Evolutionary conservation across 1,140 invertebrate genomes (phyloP).

Genomic region (Diachasmimorpha longicaudata): DNA sequence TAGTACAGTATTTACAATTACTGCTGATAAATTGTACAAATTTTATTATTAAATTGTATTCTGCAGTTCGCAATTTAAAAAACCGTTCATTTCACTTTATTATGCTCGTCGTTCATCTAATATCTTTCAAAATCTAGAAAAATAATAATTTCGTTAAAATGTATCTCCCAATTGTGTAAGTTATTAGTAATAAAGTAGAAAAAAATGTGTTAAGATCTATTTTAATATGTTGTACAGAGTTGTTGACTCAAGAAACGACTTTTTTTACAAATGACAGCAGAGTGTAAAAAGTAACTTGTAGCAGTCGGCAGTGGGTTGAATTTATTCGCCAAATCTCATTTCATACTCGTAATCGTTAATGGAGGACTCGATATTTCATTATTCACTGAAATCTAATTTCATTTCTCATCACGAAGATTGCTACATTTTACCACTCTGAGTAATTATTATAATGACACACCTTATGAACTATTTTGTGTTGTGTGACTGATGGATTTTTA

Average conservation of each 20-base stretch:
- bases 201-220: constrained; percentile 16
- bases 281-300: neutral
- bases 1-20: constrained; percentile 54
- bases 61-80: neutral
- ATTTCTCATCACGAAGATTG: neutral
- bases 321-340: neutral
- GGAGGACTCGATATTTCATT: neutral
- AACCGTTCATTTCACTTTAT: neutral
- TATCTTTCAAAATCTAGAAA: neutral
- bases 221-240: neutral
- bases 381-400: neutral
- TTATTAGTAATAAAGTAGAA: constrained; percentile 19
- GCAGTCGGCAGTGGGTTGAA: neutral
- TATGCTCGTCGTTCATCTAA: neutral
- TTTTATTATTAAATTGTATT: neutral
- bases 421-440: neutral
- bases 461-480: constrained; percentile 29
- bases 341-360: neutral
- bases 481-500: constrained; percentile 46
- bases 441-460: constrained; percentile 13
- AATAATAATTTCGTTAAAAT: neutral
- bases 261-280: neutral
- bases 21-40: constrained; percentile 37
- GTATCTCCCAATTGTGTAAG: constrained; percentile 4
- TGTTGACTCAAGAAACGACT: constrained; percentile 13